phyloP scores from a whole-genome alignment of 2,888 invertebrate genomes.

The Agapetus fuscipes region DNA sequence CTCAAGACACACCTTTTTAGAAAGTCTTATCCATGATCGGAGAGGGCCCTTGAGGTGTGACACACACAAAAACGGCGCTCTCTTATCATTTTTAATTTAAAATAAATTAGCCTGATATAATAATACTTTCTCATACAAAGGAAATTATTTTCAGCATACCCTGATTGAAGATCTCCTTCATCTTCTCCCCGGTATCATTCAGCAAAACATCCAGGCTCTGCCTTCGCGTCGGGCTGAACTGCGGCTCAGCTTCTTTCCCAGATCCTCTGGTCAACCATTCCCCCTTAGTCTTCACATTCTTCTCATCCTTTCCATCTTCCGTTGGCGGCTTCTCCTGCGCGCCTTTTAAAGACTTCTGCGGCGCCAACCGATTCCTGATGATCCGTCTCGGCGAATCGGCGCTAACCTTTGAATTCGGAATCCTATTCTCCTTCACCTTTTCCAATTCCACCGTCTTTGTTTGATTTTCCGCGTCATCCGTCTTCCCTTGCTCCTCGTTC shows the following conservation, averaged over 20 bases:
- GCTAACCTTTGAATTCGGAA: slow-evolving; percentile 31
- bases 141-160: too few species aligned
- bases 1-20: too few species aligned
- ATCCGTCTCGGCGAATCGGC: slow-evolving; percentile 34
- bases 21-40: too few species aligned
- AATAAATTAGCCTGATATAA: too few species aligned
- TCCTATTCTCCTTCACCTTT: slow-evolving; percentile 22
- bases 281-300: slow-evolving; percentile 30
- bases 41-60: too few species aligned
- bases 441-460: slow-evolving; percentile 26
- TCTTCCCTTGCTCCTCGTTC: slow-evolving; percentile 31
- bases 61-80: too few species aligned
- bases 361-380: slow-evolving; percentile 28
- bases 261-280: slow-evolving; percentile 49
- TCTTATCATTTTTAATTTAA: too few species aligned
- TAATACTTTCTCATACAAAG: too few species aligned
- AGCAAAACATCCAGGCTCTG: slow-evolving; percentile 70
- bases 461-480: slow-evolving; percentile 24
- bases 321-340: slow-evolving; percentile 31
- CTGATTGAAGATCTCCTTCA: slow-evolving; percentile 72
- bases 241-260: slow-evolving; percentile 35
- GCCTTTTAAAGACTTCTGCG: slow-evolving; percentile 39
- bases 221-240: slow-evolving; percentile 39
- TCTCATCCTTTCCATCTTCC: slow-evolving; percentile 24
- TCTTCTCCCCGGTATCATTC: slow-evolving; percentile 67